Evolutionary conservation across 2,888 invertebrate genomes (phyloP).

Genomic region (Cyclophora albipunctata): DNA sequence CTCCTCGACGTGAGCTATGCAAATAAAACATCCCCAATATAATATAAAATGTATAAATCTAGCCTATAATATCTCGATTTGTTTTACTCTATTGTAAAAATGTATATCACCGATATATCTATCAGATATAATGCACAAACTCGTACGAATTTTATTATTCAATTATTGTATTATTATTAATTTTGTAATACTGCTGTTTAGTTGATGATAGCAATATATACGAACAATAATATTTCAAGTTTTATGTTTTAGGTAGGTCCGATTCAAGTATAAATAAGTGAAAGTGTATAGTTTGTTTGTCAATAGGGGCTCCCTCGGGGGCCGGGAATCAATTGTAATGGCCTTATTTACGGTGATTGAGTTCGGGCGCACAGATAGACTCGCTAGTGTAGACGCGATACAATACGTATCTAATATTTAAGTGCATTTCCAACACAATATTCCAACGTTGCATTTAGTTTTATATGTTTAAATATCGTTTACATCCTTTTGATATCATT

Average conservation of each 20-base stretch:
- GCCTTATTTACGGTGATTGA: constrained; percentile 56
- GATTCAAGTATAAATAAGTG: constrained; percentile 70
- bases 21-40: constrained; percentile 51
- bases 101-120: constrained; percentile 53
- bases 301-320: constrained; percentile 50
- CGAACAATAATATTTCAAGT: constrained; percentile 59
- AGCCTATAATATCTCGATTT: constrained; percentile 35
- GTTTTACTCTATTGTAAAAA: constrained; percentile 55
- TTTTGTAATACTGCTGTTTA: constrained; percentile 39
- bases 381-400: constrained; percentile 57
- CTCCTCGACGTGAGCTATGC: constrained; percentile 50
- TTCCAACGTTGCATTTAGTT: constrained; percentile 44
- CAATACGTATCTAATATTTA: constrained; percentile 32
- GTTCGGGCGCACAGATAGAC: constrained; percentile 35
- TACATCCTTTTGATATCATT: constrained; percentile 1
- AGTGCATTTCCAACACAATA: constrained; percentile 37
- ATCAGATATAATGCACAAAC: constrained; percentile 68
- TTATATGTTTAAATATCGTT: constrained; percentile 13
- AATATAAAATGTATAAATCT: constrained; percentile 57
- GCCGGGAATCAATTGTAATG: constrained; percentile 43
- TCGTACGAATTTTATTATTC: constrained; percentile 24
- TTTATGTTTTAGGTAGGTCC: constrained; percentile 67
- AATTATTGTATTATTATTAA: constrained; percentile 27
- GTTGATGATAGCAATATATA: constrained; percentile 45
- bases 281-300: constrained; percentile 65